Conservation (phyloP, 2,113 vertebrate genomes). For the Centropus bengalensis region DNA sequence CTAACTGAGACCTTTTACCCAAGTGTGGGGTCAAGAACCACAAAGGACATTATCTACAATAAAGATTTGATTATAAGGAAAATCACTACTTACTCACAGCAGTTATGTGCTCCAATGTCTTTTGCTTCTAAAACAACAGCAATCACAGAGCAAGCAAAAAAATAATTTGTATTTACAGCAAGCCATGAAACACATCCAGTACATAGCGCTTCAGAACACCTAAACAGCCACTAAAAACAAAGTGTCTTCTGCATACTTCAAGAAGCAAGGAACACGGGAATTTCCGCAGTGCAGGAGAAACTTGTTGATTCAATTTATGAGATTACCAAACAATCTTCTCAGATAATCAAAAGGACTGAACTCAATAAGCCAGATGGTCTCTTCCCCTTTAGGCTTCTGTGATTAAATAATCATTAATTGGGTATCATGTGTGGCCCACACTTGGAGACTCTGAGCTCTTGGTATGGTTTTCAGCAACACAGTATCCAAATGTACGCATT, state of each 20-base stretch:
- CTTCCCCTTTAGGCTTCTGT: background rate
- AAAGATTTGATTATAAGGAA: background rate
- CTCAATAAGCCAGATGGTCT: background rate
- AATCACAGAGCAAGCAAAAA: background rate
- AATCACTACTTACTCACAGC: background rate
- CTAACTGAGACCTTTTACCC: background rate
- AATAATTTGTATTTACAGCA: background rate
- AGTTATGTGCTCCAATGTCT: background rate
- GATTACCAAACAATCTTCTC: background rate
- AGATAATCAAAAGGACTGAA: background rate
- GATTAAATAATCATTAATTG: background rate
- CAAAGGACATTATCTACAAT: background rate
- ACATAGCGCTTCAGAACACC: background rate
- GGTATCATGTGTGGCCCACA: background rate
- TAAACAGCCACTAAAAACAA: background rate
- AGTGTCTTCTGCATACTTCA: background rate
- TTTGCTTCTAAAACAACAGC: background rate
- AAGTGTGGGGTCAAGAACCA: background rate
- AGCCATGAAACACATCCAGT: background rate
- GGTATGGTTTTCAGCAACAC: background rate
- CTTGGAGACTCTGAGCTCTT: background rate
- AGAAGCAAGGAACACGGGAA: background rate
- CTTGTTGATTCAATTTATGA: background rate
- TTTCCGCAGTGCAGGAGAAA: background rate
- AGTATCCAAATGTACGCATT: accelerated